Base-by-base conservation (phyloP, 2,797 vertebrate species). In the Lemur catta region DNA sequence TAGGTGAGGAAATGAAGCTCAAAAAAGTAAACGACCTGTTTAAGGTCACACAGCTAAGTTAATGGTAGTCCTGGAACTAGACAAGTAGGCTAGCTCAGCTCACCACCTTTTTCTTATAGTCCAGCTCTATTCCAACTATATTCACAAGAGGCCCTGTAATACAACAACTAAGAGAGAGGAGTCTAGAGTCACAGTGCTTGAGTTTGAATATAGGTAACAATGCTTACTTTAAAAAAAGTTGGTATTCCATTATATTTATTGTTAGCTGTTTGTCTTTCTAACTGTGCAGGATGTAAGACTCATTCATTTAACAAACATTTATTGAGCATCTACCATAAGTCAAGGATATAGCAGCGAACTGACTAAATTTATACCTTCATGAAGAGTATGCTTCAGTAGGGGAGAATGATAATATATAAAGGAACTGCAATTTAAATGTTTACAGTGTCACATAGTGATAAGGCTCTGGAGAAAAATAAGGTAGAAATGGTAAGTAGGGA, bases 221-320 rank as follows among this genome's bases (percentile, higher is more conserved):
- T 0, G 0, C 20, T 35, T 67, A 74, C 69, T 71, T 63, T 30
- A 55, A n/a, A 63, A 57, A 57, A 35, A 1, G 3, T 46, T 72
- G 57, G 12, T 78, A 84, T 48, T 88, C 24, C 22, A 78, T 41
- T 89, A 61, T 43, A 61, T 48, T 82, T 35, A 61, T 46, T 63
- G 88, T 92, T 86, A 93, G 74, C 35, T 80, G 91, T 13, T 52
- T 75, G 13, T 79, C 71, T 91, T 84, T 78, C 72, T 93, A 48
- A 28, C 38, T 71, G 30, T 57, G 12, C 26, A 26, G 33, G 72
- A 84, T 14, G 4, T 65, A 89, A 89, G 72, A 80, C 20, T 82
- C 59, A 7, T 75, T 85, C 33, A 82, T 82, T 94, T 67, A 91
- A 89, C 41, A 76, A 92, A n/a, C 43, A 79, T 69, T 81, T 76